Evolutionary conservation across 2,888 invertebrate species (phyloP), one percentile per base, ranked within the genome.

Genomic region (Cryptus armator): DNA sequence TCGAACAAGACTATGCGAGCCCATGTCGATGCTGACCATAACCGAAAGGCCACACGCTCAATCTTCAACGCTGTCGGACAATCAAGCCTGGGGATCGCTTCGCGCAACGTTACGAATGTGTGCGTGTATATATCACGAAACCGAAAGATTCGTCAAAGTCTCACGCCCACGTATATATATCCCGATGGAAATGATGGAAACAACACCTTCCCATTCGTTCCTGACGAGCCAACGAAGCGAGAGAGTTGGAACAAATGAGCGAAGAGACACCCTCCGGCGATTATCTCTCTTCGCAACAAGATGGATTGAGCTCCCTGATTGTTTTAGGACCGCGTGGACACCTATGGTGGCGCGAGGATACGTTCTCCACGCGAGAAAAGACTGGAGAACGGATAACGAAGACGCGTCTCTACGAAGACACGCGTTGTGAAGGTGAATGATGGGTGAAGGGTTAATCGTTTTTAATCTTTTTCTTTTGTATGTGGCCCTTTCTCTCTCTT

Each of bases 71-170:
- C 56, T 24, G 12, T 19, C 12, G 56, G 56, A 71, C 51, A 72
- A 82, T 72, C 24, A 79, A 85, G 44, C 66, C 43, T 51, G 70
- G 24, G 62, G 24, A 32, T 66, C 37, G 32, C 48, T 56, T 19
- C 62, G 62, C 14, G 29, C 32, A n/a, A 14, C 32, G 32, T 32
- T 62, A 14, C 29, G 14, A 14, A 62, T 62, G 14, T n/a, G 32
- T 48, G 48, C 1, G 48, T 48, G 48, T 48, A n/a, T 43, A 6
- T 32, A 67, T 59, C 59, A 64, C 62, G 81, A 86, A 85, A 86
- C 86, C 82, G 86, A 87, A 82, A 87, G 88, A 88, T 88, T 88
- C 87, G 87, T 88, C 87, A 88, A 88, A 87, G 88, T 87, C 87
- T 82, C 82, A 84, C 86, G 80, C 86, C 87, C 84, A 87, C 87